Evolutionary conservation across 2,888 invertebrate genomes (phyloP), one percentile per base, ranked within the genome.

Genomic region (Fabriciana adippe): DNA sequence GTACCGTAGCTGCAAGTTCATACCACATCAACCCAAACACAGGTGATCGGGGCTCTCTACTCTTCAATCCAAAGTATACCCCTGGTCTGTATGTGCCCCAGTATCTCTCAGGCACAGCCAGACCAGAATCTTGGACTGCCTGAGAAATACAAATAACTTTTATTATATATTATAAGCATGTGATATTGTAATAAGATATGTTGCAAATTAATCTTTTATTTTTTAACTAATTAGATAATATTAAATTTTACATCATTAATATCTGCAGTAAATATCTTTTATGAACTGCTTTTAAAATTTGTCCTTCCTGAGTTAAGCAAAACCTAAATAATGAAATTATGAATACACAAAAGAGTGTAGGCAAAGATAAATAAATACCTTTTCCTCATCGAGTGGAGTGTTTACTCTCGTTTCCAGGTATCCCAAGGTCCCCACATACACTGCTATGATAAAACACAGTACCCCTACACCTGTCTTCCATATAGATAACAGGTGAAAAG

Each of bases 1-100:
- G 96, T 1, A 94, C 93, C 0, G 93, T 91, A 35, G 94, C 91
- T 2, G 93, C 93, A 0, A 97, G 96, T 72, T 96, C 95, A 82
- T 99, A 98, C 99, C 99, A 99, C 98, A 99, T 99, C 26, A 99
- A 90, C 0, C 99, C 99, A 79, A 97, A 96, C 0, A 98, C 96
- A 0, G 98, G 94, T 0, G 99, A 98, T 65, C 95, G 92, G 0
- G 98, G 97, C 82, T 97, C 97, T 64, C 99, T 92, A 0, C 97
- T 97, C 89, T 98, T 97, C 82, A 99, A 88, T 0, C 98, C 99
- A 85, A 99, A 96, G 86, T 99, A 99, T 2, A 95, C 94, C 0
- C 97, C 96, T 0, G 98, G 95, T 31, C 98, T 88, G 85, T 99
- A 99, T 0, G 97, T 95, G 11, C 99, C 99, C 99, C 99, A 99